A percentile compares a stretch with the other conserved stretches of the same genome.
These are phyloP conservation scores for Lethrus apterus DNA, from an alignment of 1,140 invertebrate species.

Conservation along the genomic window DNA sequence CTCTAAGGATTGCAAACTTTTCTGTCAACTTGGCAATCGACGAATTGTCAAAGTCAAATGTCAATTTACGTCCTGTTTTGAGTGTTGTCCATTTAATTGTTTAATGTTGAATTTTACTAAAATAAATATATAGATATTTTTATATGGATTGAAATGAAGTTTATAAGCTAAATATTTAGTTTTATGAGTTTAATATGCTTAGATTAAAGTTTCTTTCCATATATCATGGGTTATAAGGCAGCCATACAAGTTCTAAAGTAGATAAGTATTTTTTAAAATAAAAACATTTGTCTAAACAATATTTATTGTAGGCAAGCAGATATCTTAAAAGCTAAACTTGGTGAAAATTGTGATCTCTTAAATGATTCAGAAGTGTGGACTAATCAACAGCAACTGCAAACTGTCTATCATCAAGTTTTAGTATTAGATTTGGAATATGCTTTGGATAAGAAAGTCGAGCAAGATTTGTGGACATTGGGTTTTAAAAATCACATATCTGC, in stretches of 20 bases:
- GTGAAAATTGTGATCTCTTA: conserved; percentile 53
- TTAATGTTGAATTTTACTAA: no score
- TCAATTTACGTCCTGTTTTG: no score
- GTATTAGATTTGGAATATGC: conserved; percentile 78
- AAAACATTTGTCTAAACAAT: conserved; percentile 15
- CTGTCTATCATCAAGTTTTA: conserved; percentile 73
- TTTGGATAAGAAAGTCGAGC: conserved; percentile 82
- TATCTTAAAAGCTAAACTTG: conserved; percentile 59
- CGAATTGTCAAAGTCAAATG: no score
- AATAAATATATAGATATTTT: no score
- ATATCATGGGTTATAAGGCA: conserved; percentile 63
- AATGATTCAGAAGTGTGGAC: conserved; percentile 55
- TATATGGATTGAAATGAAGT: no score
- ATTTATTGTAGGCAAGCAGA: conserved; percentile 59
- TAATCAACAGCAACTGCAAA: conserved; percentile 60
- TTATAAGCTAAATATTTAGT: background rate
- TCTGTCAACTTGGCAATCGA: no score
- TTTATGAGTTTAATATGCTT: background rate
- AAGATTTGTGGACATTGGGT: conserved; percentile 82
- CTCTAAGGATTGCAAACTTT: no score
- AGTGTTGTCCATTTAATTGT: no score
- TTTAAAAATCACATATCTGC: conserved; percentile 82
- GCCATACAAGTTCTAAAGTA: conserved; percentile 64
- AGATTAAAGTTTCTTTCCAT: background rate
- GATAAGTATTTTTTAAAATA: conserved; percentile 28